A percentile compares a stretch with the other conserved stretches of the same genome.
These are phyloP conservation scores for Agrochola macilenta DNA, from an alignment of 2,888 invertebrate species.

Conservation along the genomic window DNA sequence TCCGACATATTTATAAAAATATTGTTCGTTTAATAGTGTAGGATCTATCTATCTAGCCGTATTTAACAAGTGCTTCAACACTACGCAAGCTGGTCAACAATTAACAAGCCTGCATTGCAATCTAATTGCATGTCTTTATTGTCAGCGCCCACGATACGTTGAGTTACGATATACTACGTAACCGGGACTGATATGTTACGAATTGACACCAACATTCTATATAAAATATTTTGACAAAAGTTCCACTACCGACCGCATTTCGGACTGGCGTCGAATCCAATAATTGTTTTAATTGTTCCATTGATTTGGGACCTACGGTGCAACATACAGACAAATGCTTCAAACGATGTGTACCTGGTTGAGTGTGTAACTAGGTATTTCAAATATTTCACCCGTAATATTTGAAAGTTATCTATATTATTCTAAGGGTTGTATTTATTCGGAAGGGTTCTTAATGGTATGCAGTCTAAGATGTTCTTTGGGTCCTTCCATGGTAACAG, in stretches of 20 bases:
- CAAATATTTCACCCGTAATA: too few relatives aligned
- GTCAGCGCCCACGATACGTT: conserved; percentile 35
- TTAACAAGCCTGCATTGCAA: conserved; percentile 34
- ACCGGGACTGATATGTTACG: conserved; percentile 46
- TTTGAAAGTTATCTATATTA: too few relatives aligned
- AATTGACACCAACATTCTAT: conserved; percentile 34
- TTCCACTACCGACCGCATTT: neutral
- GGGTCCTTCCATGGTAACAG: too few relatives aligned
- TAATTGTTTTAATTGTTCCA: neutral
- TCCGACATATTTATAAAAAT: too few relatives aligned
- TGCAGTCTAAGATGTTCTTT: too few relatives aligned
- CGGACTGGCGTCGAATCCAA: neutral
- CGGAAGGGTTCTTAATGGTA: too few relatives aligned
- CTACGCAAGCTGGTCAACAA: conserved; percentile 33
- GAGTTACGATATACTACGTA: conserved; percentile 52
- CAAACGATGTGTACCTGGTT: too few relatives aligned
- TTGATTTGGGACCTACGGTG: neutral
- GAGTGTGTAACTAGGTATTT: too few relatives aligned
- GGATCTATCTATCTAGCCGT: neutral
- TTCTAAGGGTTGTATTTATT: too few relatives aligned
- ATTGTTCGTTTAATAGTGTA: too few relatives aligned
- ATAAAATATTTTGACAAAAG: neutral
- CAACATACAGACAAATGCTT: neutral
- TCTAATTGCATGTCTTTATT: conserved; percentile 49
- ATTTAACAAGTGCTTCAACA: neutral